Conservation (phyloP, 2,113 vertebrate genomes). For the Aspidoscelis tigris region DNA sequence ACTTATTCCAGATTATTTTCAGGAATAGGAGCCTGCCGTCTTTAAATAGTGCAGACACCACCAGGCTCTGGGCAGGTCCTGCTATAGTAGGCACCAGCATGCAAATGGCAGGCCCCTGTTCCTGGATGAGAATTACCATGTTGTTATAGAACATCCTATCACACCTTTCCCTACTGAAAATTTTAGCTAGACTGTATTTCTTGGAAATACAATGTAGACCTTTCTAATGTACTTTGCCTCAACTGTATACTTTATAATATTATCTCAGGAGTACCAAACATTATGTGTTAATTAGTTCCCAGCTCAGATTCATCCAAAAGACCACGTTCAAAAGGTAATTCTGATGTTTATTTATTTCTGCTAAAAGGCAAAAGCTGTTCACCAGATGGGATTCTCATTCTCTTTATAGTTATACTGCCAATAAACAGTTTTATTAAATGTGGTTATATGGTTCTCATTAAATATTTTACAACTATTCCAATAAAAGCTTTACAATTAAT, state of each 20-base stretch:
- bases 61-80: too few relatives aligned
- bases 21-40: too few relatives aligned
- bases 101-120: too few relatives aligned
- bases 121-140: too few relatives aligned
- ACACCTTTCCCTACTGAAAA: background rate
- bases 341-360: background rate
- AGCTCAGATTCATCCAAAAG: background rate
- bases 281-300: background rate
- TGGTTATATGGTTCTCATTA: constrained; percentile 11
- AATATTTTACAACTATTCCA: constrained; percentile 34
- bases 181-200: background rate
- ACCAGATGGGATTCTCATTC: constrained; percentile 23
- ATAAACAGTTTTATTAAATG: constrained; percentile 49
- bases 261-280: background rate
- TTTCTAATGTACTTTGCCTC: background rate
- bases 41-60: too few relatives aligned
- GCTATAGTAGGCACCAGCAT: too few relatives aligned
- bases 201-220: background rate
- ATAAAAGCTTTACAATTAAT: constrained; percentile 24
- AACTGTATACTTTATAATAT: background rate
- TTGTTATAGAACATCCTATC: too few relatives aligned
- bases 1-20: too few relatives aligned
- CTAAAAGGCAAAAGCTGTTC: constrained; percentile 30
- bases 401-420: constrained; percentile 24
- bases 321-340: background rate